Conservation (phyloP, 2,113 vertebrate species). For the Vidua macroura region DNA sequence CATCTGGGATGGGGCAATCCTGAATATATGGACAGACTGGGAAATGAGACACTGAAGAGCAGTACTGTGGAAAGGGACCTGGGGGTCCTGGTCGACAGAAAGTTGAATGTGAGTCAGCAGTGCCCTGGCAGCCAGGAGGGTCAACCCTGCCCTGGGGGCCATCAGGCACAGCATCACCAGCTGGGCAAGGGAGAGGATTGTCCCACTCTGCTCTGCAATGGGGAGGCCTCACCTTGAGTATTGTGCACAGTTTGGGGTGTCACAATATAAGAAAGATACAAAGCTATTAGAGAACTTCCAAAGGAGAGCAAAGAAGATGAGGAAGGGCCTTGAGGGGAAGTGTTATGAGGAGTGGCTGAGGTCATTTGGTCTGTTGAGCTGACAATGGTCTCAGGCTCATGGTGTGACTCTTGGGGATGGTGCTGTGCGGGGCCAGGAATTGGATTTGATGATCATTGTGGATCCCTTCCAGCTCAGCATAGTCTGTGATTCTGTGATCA, state of each 20-base stretch:
- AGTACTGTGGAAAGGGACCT: not conserved
- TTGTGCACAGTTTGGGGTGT: not conserved
- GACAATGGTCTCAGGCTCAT: not conserved
- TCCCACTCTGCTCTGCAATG: not conserved
- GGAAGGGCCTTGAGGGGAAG: not conserved
- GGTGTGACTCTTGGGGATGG: not conserved
- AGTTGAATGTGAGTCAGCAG: not conserved
- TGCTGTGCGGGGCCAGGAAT: not conserved
- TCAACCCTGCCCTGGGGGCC: accelerated
- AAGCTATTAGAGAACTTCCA: not conserved
- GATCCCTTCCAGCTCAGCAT: not conserved
- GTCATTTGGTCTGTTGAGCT: not conserved
- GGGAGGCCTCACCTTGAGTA: accelerated
- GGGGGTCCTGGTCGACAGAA: accelerated
- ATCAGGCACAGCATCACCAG: not conserved
- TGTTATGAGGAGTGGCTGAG: not conserved
- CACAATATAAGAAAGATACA: not conserved
- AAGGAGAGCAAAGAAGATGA: not conserved
- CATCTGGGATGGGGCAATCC: not conserved
- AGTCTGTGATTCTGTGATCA: not conserved
- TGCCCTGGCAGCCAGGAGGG: not conserved
- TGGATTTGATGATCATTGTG: not conserved
- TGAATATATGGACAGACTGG: not conserved
- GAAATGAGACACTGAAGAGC: not conserved
- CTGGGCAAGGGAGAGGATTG: not conserved